Conservation (phyloP, 2,113 vertebrate genomes). For the Athene noctua region DNA sequence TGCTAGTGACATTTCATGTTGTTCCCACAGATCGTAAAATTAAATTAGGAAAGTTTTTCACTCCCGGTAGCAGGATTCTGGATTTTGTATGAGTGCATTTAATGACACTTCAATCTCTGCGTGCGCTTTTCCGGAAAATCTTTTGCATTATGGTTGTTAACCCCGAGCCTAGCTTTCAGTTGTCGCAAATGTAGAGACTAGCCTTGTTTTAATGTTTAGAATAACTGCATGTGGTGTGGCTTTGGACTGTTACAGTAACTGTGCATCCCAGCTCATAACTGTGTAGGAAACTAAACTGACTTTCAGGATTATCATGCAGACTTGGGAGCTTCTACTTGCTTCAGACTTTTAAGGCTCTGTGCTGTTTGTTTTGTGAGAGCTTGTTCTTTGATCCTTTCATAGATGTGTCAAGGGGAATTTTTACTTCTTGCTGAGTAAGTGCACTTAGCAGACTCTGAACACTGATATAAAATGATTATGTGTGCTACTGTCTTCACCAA, state of each 20-base stretch:
- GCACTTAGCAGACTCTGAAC: not conserved
- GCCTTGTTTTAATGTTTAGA: not conserved
- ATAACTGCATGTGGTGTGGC: not conserved
- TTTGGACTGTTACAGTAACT: not conserved
- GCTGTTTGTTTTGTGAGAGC: not conserved
- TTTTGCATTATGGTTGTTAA: not conserved
- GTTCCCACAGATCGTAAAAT: not conserved
- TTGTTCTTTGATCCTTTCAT: not conserved
- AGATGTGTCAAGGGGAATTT: not conserved
- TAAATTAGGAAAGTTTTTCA: not conserved
- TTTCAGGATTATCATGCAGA: not conserved
- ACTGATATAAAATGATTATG: not conserved
- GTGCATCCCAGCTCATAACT: not conserved
- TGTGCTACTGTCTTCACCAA: not conserved
- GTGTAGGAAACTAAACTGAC: not conserved
- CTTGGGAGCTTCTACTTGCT: not conserved
- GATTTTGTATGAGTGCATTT: accelerated
- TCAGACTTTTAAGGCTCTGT: not conserved
- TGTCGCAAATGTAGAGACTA: not conserved
- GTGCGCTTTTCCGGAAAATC: not conserved
- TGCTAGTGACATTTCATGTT: not conserved
- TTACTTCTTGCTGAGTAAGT: not conserved
- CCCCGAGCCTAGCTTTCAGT: accelerated
- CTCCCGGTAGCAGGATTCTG: not conserved
- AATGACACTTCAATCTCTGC: not conserved